Percentiles rank a stretch among this genome's conserved stretches.
Conservation (phyloP, 2,113 vertebrate species). For the Amazona guildingii region DNA sequence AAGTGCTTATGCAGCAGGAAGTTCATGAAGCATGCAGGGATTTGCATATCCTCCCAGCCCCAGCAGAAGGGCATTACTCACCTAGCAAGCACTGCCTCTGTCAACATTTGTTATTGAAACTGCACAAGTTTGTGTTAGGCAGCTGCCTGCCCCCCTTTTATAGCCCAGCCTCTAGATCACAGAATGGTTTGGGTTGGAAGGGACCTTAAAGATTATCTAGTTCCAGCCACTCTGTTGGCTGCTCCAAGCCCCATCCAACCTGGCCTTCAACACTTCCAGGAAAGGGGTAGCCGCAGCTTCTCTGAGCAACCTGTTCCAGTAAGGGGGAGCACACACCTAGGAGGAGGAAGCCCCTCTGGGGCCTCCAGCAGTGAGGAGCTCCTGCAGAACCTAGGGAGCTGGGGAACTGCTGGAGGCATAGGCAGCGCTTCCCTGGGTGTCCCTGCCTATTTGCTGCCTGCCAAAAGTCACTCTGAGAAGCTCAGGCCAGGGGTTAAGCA, state of each 20-base stretch:
- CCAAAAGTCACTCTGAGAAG: background rate
- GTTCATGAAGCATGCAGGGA: background rate
- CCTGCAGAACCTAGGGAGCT: background rate
- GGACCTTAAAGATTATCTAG: background rate
- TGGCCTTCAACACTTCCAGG: background rate
- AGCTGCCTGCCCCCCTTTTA: background rate
- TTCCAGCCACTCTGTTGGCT: background rate
- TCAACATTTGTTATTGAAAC: background rate
- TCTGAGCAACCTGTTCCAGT: background rate
- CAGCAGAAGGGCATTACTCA: background rate
- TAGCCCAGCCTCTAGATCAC: background rate
- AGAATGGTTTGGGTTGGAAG: background rate
- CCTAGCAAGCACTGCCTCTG: background rate
- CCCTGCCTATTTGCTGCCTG: background rate
- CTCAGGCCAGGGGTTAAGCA: background rate
- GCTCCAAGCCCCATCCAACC: background rate
- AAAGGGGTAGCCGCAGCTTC: background rate
- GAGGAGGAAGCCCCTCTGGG: background rate
- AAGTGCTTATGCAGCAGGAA: background rate
- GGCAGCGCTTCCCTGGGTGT: too few relatives aligned
- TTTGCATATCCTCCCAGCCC: background rate
- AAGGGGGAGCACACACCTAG: fast-evolving
- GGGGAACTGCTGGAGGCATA: background rate
- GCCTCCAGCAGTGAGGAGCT: background rate
- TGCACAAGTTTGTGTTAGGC: background rate